Evolutionary conservation across 2,797 vertebrate species (phyloP).

Genomic region (Lophura swinhoii): DNA sequence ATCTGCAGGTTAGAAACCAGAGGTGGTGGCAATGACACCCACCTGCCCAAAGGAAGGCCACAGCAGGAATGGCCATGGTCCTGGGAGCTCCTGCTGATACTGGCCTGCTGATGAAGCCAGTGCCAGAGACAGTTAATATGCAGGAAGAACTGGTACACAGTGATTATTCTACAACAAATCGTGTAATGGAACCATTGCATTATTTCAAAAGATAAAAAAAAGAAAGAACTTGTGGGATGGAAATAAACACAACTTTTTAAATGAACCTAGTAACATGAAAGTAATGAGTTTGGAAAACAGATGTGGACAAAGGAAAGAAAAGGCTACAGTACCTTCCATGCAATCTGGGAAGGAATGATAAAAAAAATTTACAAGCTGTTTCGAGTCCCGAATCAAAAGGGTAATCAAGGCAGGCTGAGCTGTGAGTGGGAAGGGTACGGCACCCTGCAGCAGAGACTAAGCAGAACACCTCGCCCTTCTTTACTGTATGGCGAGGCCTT

Average conservation of each 20-base stretch:
- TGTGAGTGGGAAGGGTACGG: conserved; percentile 72
- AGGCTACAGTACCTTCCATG: conserved; percentile 62
- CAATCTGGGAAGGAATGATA: conserved; percentile 81
- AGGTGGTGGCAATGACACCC: not conserved
- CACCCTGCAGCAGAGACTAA: conserved; percentile 80
- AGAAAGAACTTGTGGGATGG: conserved; percentile 28
- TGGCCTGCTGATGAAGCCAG: not conserved
- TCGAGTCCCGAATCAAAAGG: conserved; percentile 79
- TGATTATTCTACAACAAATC: not conserved
- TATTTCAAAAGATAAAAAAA: conserved; percentile 53
- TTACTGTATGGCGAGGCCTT: conserved; percentile 23
- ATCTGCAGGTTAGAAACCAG: not conserved
- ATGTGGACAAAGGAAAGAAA: conserved; percentile 76
- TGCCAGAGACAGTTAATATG: not conserved
- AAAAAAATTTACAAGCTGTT: conserved; percentile 85
- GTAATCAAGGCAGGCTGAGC: conserved; percentile 80
- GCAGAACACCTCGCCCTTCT: conserved; percentile 75
- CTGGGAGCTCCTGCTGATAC: too few species aligned
- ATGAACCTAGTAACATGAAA: conserved; percentile 79
- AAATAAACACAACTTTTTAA: conserved; percentile 69
- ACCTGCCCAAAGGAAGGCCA: not conserved
- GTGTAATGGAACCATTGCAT: conserved; percentile 21
- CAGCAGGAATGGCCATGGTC: accelerated
- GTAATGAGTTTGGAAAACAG: conserved; percentile 84
- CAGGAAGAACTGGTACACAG: not conserved